phyloP scores from a whole-genome alignment of 2,888 invertebrate genomes.

The Stenolophus ochropezus region DNA sequence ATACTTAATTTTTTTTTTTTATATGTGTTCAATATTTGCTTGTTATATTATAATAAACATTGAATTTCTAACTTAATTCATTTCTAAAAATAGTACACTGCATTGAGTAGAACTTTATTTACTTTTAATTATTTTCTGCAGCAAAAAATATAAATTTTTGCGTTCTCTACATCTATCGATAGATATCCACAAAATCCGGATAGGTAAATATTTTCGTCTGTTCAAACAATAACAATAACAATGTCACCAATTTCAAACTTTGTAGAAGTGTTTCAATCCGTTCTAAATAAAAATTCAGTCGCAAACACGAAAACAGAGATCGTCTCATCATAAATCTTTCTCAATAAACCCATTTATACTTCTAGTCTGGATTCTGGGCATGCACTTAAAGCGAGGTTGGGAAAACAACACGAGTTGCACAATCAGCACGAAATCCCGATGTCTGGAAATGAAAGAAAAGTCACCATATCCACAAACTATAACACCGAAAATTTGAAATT shows the following conservation, averaged over 20 bases:
- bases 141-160: background rate
- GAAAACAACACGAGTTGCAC: slow-evolving; percentile 35
- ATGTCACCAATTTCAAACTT: slow-evolving; percentile 13
- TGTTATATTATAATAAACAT: too few species aligned
- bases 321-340: slow-evolving; percentile 29
- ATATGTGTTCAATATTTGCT: too few species aligned
- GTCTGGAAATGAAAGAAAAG: background rate
- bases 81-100: too few species aligned
- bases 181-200: background rate
- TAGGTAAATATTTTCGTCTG: slow-evolving; percentile 32
- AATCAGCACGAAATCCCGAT: background rate
- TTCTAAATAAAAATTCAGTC: slow-evolving; percentile 26
- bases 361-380: slow-evolving; percentile 11
- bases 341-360: slow-evolving; percentile 21
- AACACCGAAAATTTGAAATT: background rate
- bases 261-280: background rate
- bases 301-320: slow-evolving; percentile 30
- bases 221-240: background rate
- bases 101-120: background rate
- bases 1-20: too few species aligned
- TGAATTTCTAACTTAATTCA: too few species aligned
- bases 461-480: background rate
- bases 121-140: background rate
- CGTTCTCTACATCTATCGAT: background rate
- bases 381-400: slow-evolving; percentile 12